Evolutionary conservation across 2,888 invertebrate species (phyloP).

Genomic region (Hipparchia sbordonii): DNA sequence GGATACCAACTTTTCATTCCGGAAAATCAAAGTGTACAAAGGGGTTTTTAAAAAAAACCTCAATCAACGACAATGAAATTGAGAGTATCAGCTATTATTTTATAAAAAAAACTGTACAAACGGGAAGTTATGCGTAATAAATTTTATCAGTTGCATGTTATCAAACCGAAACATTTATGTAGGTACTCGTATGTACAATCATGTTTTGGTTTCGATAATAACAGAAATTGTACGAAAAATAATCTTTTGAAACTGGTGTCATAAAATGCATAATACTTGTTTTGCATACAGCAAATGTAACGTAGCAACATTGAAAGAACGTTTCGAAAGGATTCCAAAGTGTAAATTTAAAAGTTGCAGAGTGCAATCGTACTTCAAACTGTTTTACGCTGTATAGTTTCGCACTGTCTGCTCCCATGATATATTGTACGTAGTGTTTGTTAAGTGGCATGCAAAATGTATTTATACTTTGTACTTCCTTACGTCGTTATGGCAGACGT

Average conservation of each 20-base stretch:
- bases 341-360: constrained; percentile 43
- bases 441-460: constrained; percentile 82
- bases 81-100: too few relatives aligned
- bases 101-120: too few relatives aligned
- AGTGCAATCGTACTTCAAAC: constrained; percentile 45
- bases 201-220: neutral
- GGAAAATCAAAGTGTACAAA: too few relatives aligned
- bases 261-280: constrained; percentile 22
- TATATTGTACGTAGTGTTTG: constrained; percentile 73
- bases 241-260: neutral
- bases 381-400: constrained; percentile 48
- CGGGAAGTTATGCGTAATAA: too few relatives aligned
- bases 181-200: neutral
- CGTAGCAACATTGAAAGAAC: constrained; percentile 28
- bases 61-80: too few relatives aligned
- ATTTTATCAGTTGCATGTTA: too few relatives aligned
- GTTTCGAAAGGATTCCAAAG: constrained; percentile 30
- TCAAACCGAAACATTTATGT: too few relatives aligned
- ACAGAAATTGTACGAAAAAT: neutral
- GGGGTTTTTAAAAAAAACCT: too few relatives aligned
- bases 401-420: constrained; percentile 62
- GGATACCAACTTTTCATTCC: neutral
- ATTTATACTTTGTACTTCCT: constrained; percentile 81
- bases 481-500: constrained; percentile 75
- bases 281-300: constrained; percentile 28